Base-by-base conservation (phyloP, 2,888 invertebrate species). In the Zhuqinia jingwanae region DNA sequence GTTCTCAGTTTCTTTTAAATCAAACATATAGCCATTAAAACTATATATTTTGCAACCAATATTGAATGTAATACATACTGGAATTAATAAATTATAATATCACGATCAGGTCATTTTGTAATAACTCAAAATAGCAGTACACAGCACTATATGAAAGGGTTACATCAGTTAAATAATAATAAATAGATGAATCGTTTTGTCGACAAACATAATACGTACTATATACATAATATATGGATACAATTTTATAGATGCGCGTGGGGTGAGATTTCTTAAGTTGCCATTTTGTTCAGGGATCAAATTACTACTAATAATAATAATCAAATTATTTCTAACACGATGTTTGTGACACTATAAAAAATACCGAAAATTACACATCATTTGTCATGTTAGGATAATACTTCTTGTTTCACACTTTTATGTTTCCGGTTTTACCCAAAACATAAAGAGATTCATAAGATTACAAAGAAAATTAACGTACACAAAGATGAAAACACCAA, bases 301-400 rank as follows among this genome's bases (percentile, higher is more conserved):
- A 25, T 47, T 73, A 36, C 8, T 36, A n/a, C n/a, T n/a, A n/a
- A 60, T 22, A 25, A 5, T 11, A 6, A n/a, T 27, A 68, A n/a
- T n/a, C 36, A 2, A 15, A 30, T n/a, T 36, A 36, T 5, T 17
- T 20, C 42, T 20, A 22, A 70, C 6, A 3, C 36, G 8, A 36
- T 6, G 2, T 2, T 56, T 76, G 76, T 56, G 53, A 56, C 76
- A 17, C 10, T 17, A n/a, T n/a, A n/a, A 27, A 25, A 56, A 76
- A 30, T 76, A 68, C 42, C 20, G 20, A 20, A 30, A 76, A 36
- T 56, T 27, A 56, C 11, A n/a, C n/a, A n/a, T n/a, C n/a, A 56
- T 76, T 58, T 80, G 80, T 80, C 80, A 80, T 70, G 80, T 70
- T 22, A 1, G 1, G 70, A 65, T 80, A 80, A 80, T 80, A 80